Evolutionary conservation across 2,113 vertebrate genomes (phyloP).

Genomic region (Rhagologus leucostigma): DNA sequence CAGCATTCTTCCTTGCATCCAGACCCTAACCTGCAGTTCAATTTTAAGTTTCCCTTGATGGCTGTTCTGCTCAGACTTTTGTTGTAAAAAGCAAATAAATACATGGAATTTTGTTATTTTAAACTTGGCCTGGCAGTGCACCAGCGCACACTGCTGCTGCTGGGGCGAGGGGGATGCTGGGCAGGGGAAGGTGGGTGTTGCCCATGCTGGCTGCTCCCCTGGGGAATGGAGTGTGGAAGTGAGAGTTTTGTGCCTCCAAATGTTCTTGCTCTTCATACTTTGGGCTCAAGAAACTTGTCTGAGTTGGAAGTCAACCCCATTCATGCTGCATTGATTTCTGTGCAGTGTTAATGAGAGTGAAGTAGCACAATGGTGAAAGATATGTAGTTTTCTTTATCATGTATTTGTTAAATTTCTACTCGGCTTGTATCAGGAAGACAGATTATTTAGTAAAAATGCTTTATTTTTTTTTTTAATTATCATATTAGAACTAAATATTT

Average conservation of each 20-base stretch:
- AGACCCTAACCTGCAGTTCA: neutral
- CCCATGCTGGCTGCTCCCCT: fast-evolving
- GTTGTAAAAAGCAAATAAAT: neutral
- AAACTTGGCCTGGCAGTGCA: neutral
- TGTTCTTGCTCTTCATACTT: neutral
- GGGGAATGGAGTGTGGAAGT: neutral
- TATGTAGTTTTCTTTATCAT: fast-evolving
- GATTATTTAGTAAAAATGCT: neutral
- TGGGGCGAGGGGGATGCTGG: neutral
- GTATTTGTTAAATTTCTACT: neutral
- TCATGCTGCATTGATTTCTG: neutral
- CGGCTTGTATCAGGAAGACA: neutral
- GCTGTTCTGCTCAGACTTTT: neutral
- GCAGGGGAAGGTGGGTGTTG: neutral
- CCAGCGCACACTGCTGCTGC: neutral
- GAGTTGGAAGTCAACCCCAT: neutral
- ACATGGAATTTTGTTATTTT: neutral
- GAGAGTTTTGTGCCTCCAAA: neutral
- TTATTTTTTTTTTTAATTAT: neutral
- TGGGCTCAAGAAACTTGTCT: neutral
- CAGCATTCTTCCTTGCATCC: neutral
- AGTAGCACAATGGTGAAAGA: neutral
- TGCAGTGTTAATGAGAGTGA: neutral
- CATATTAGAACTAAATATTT: neutral
- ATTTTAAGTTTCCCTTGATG: neutral